Percentiles rank a stretch among this genome's conserved stretches.
Evolutionary conservation across 2,888 invertebrate species (phyloP).

Genomic region (Baccha elongata): DNA sequence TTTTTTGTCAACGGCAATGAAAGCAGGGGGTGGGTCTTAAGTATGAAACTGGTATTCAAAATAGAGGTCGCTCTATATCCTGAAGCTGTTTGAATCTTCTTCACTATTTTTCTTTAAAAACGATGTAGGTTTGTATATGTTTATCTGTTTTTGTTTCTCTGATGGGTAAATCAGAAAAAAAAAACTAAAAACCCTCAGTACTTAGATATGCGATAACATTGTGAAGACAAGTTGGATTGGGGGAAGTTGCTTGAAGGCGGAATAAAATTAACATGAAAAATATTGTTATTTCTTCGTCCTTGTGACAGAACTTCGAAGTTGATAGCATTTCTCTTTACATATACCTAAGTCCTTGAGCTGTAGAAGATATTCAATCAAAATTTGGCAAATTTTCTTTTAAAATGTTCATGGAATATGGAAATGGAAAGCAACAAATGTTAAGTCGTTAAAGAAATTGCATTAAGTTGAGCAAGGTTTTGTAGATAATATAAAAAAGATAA

Average conservation of each 20-base stretch:
- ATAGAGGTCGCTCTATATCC: conserved; percentile 64
- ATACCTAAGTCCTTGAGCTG: conserved; percentile 37
- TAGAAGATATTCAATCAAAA: conserved; percentile 12
- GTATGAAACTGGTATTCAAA: conserved; percentile 21
- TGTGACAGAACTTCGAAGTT: conserved; percentile 43
- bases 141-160: conserved; percentile 12
- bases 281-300: conserved; percentile 47
- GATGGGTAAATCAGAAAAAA: conserved; percentile 36
- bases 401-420: neutral
- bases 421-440: neutral
- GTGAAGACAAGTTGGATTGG: conserved; percentile 46
- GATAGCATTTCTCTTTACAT: conserved; percentile 30
- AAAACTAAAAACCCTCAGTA: conserved; percentile 38
- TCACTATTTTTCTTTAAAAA: conserved; percentile 3
- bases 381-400: neutral
- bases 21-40: conserved; percentile 11
- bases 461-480: neutral
- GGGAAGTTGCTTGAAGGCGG: conserved; percentile 28
- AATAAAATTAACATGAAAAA: conserved; percentile 58
- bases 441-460: neutral
- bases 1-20: conserved; percentile 12
- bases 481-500: too few species aligned
- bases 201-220: conserved; percentile 21
- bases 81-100: conserved; percentile 40
- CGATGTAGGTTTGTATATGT: conserved; percentile 25